These are phyloP conservation scores for Melanerpes formicivorus DNA, from an alignment of 2,113 vertebrate species.

Conservation along the genomic window DNA sequence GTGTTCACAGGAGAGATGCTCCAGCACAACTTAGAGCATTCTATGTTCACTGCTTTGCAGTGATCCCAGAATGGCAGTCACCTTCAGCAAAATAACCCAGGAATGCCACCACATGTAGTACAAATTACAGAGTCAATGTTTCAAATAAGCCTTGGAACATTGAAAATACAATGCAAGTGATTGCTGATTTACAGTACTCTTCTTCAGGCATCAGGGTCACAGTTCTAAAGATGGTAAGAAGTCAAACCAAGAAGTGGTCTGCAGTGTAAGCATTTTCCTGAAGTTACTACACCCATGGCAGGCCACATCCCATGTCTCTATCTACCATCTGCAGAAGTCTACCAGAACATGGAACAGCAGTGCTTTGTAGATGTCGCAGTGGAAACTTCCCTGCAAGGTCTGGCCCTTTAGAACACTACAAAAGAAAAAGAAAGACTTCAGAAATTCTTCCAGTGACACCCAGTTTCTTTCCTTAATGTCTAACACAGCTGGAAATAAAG, in stretches of 20 bases:
- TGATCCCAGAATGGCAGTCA: not conserved
- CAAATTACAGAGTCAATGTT: not conserved
- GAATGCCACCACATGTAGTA: not conserved
- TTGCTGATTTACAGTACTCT: not conserved
- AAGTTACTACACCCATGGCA: not conserved
- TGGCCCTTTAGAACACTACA: not conserved
- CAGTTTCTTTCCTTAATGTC: not conserved
- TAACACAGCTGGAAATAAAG: not conserved
- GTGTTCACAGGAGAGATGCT: no score
- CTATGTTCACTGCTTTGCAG: not conserved
- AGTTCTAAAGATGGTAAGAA: not conserved
- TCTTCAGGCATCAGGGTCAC: not conserved
- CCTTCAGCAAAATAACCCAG: not conserved
- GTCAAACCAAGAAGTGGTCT: not conserved
- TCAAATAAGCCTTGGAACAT: not conserved
- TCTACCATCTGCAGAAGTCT: not conserved
- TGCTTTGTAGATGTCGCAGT: not conserved
- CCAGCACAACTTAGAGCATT: not conserved
- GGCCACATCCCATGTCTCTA: not conserved
- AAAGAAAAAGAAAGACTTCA: not conserved
- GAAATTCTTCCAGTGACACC: not conserved
- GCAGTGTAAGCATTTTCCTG: not conserved
- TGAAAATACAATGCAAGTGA: not conserved
- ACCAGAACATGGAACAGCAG: not conserved
- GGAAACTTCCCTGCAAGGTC: not conserved